phyloP scores from a whole-genome alignment of 2,888 invertebrate genomes.

The Hemaris fuciformis region DNA sequence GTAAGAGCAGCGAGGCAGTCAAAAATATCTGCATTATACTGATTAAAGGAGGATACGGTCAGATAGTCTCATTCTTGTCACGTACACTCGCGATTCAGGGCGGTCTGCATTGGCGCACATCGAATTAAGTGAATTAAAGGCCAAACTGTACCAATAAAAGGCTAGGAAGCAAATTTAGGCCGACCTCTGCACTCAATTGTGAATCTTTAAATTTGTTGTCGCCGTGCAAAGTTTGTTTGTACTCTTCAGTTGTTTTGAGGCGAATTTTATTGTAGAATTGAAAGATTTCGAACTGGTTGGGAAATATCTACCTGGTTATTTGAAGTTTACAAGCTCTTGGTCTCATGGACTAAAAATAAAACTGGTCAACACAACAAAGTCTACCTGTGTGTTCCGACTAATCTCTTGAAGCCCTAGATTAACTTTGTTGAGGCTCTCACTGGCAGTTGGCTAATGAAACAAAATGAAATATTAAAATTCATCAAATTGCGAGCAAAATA shows the following conservation, averaged over 20 bases:
- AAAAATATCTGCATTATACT: constrained; percentile 1
- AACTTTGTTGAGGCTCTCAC: too few relatives aligned
- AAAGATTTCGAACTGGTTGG: too few relatives aligned
- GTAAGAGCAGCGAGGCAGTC: too few relatives aligned
- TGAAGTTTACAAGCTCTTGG: too few relatives aligned
- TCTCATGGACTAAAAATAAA: too few relatives aligned
- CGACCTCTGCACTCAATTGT: constrained; percentile 24
- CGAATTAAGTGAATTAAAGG: constrained; percentile 33
- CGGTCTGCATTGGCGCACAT: constrained; percentile 22
- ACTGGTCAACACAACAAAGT: too few relatives aligned
- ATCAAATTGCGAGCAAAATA: background rate
- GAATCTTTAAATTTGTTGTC: constrained; percentile 34
- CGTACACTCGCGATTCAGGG: background rate
- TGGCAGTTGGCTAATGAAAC: background rate
- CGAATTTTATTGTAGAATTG: background rate
- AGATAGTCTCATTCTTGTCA: constrained; percentile 7
- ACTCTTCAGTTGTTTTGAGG: background rate
- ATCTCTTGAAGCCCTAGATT: too few relatives aligned
- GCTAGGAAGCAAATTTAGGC: constrained; percentile 19
- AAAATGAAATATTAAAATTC: background rate
- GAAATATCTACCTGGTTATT: too few relatives aligned
- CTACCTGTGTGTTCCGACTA: too few relatives aligned
- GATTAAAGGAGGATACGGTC: constrained; percentile 4
- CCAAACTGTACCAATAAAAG: constrained; percentile 31
- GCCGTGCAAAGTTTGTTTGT: background rate